Conservation (phyloP, 1,140 invertebrate species). For the Brachionus asplanchnoidis region DNA sequence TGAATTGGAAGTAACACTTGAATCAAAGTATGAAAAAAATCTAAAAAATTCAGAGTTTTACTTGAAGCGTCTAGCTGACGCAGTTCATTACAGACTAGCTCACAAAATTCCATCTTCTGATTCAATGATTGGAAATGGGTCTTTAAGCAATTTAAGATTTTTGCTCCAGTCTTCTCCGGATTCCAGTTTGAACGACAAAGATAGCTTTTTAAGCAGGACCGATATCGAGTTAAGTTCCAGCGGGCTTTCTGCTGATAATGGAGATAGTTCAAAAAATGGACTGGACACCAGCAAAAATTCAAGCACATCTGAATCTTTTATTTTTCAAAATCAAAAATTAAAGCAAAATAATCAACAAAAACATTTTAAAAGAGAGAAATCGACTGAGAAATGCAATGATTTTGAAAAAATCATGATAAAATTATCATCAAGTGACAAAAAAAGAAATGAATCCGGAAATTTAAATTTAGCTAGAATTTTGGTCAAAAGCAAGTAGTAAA, state of each 20-base stretch:
- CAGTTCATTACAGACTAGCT: slow-evolving; percentile 21
- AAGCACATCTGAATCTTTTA: neutral
- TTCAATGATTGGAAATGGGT: neutral
- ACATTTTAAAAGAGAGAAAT: neutral
- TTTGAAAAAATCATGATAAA: neutral
- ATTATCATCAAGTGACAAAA: neutral
- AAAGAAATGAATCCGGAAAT: neutral
- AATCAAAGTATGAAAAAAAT: slow-evolving; percentile 22
- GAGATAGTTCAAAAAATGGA: neutral
- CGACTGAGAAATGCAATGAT: neutral
- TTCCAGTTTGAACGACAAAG: neutral
- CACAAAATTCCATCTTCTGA: slow-evolving; percentile 1
- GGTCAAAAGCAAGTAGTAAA: neutral
- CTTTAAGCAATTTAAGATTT: neutral
- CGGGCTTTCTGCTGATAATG: neutral
- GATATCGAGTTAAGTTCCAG: neutral
- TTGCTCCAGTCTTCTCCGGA: slow-evolving; percentile 11
- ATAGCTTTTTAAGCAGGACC: neutral
- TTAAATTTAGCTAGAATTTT: neutral
- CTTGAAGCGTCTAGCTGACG: slow-evolving; percentile 21
- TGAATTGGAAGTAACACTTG: slow-evolving; percentile 33
- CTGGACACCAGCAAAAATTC: neutral
- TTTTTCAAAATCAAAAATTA: neutral
- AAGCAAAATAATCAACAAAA: neutral
- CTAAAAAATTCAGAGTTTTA: slow-evolving; percentile 27